Percentiles rank a stretch among this genome's conserved stretches.
These are phyloP conservation scores for Mus pahari DNA, from an alignment of 2,113 vertebrate species.

Conservation along the genomic window DNA sequence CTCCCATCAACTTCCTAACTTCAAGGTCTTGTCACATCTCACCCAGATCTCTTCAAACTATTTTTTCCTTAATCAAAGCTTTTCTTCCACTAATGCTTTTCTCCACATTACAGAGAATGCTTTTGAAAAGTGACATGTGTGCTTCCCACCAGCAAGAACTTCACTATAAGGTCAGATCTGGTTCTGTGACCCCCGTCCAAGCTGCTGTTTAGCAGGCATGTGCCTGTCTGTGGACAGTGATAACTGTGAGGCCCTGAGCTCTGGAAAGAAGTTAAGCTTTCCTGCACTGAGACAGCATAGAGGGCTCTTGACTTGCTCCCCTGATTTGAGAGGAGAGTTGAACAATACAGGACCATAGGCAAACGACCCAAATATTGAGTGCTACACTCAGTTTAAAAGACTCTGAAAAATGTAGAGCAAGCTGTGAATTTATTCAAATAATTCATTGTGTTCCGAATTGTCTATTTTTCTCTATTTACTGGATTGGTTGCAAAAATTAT, in stretches of 20 bases:
- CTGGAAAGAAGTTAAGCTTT: too few species aligned
- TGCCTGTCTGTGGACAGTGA: background rate
- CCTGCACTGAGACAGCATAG: background rate
- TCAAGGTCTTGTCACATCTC: background rate
- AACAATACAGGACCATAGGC: background rate
- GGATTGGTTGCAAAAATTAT: background rate
- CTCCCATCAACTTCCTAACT: background rate
- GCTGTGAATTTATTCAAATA: background rate
- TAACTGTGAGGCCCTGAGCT: too few species aligned
- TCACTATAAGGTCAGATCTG: background rate
- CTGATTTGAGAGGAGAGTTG: too few species aligned
- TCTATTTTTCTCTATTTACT: background rate
- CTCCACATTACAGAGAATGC: background rate
- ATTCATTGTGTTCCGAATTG: background rate
- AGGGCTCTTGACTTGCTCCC: background rate
- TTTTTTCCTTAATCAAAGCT: background rate
- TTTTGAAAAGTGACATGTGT: background rate
- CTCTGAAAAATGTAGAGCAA: background rate
- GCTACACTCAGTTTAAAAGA: background rate
- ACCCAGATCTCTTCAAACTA: background rate
- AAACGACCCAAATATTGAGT: background rate
- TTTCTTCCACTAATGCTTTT: background rate
- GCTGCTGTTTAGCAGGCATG: background rate
- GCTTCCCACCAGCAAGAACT: too few species aligned
- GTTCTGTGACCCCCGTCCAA: background rate